Evolutionary conservation across 1,140 invertebrate genomes (phyloP).

Genomic region (Saccostrea echinata): DNA sequence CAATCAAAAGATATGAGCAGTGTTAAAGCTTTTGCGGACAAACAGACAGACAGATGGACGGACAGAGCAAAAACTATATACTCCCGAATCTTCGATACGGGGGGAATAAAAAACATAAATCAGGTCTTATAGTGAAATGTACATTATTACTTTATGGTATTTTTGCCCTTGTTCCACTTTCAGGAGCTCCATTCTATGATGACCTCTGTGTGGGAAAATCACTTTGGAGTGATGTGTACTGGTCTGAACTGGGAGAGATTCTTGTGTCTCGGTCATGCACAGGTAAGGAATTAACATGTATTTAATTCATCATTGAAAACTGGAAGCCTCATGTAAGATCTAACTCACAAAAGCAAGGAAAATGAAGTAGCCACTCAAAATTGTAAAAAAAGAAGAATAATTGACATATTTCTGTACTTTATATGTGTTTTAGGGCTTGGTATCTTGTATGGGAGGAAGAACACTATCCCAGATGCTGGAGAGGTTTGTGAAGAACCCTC

Average conservation of each 20-base stretch:
- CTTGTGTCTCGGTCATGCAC: slow-evolving; percentile 78
- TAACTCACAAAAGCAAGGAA: too few relatives aligned
- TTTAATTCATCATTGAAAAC: background rate
- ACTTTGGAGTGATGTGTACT: slow-evolving; percentile 76
- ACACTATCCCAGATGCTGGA: slow-evolving; percentile 84
- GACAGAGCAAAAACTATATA: too few relatives aligned
- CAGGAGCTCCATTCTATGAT: slow-evolving; percentile 79
- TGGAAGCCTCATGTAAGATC: background rate
- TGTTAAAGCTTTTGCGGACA: too few relatives aligned
- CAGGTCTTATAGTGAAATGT: too few relatives aligned
- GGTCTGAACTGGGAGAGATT: slow-evolving; percentile 83
- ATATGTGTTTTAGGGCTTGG: slow-evolving; percentile 78
- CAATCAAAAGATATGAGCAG: too few relatives aligned
- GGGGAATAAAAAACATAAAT: too few relatives aligned
- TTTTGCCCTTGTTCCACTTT: background rate
- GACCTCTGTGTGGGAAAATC: slow-evolving; percentile 79
- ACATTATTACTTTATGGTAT: background rate
- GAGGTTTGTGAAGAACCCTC: slow-evolving; percentile 83
- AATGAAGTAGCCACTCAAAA: background rate
- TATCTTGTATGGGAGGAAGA: slow-evolving; percentile 82
- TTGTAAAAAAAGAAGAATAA: background rate
- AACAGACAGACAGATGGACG: too few relatives aligned
- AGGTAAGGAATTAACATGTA: slow-evolving; percentile 80
- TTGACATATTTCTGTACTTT: background rate
- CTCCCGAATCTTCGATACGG: too few relatives aligned